Evolutionary conservation across 37 sponge, comb jelly and placozoan species (phyloP).

Genomic region (Ephydatia muelleri): DNA sequence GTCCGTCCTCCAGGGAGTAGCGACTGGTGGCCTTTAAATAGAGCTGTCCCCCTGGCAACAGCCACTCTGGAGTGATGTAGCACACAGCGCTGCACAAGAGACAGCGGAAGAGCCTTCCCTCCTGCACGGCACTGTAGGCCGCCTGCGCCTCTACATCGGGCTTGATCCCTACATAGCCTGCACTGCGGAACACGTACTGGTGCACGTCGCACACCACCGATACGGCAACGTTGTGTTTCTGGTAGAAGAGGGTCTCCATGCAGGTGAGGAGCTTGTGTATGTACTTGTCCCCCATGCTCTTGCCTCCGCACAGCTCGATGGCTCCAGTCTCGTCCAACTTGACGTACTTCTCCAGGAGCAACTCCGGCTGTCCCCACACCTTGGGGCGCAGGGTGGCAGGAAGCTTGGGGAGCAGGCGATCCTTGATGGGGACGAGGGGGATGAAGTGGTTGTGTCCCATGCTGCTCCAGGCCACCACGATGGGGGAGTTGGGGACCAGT

Average conservation of each 20-base stretch:
- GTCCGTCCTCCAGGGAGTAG: constrained; percentile 31
- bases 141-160: constrained; percentile 13
- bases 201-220: constrained; percentile 77
- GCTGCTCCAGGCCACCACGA: constrained; percentile 92
- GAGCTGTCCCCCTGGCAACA: constrained; percentile 56
- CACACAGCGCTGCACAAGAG: constrained; percentile 49
- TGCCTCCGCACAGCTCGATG: constrained; percentile 67
- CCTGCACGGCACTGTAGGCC: constrained; percentile 40
- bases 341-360: constrained; percentile 54
- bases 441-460: constrained; percentile 87
- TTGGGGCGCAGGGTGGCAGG: constrained; percentile 68
- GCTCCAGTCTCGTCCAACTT: constrained; percentile 32
- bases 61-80: constrained; percentile 44
- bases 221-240: constrained; percentile 56
- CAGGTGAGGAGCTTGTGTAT: constrained; percentile 69
- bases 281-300: constrained; percentile 65
- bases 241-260: constrained; percentile 80
- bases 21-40: constrained; percentile 48
- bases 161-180: constrained; percentile 58
- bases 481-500: constrained; percentile 61
- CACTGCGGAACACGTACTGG: constrained; percentile 64
- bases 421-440: constrained; percentile 77
- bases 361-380: constrained; percentile 83
- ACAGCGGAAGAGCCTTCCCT: constrained; percentile 63
- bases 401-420: constrained; percentile 55